phyloP scores from a whole-genome alignment of 2,113 vertebrate species.

The Trogon melanurus region DNA sequence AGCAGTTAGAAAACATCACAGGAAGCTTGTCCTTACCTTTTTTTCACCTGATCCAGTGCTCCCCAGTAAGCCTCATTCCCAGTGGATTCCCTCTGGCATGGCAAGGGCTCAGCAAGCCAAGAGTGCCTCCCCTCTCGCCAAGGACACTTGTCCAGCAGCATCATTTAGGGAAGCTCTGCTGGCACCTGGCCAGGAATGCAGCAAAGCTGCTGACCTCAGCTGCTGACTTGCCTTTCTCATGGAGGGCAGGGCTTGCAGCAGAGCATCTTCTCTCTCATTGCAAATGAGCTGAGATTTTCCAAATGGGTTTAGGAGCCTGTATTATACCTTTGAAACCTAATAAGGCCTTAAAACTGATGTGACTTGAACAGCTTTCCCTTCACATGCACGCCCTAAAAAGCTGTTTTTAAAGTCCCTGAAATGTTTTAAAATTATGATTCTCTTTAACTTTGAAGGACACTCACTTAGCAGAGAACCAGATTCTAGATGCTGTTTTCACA shows the following conservation, averaged over 20 bases:
- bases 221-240: background rate
- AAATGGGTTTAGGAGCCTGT: background rate
- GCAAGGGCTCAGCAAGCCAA: background rate
- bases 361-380: background rate
- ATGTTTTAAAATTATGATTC: background rate
- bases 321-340: background rate
- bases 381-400: background rate
- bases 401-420: background rate
- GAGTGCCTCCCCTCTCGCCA: background rate
- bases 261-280: background rate
- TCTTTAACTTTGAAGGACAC: background rate
- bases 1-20: fast-evolving
- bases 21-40: background rate
- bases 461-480: background rate
- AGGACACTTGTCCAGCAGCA: background rate
- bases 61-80: background rate
- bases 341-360: background rate
- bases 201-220: background rate
- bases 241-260: background rate
- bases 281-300: background rate
- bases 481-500: background rate
- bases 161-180: background rate
- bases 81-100: background rate
- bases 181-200: conserved; percentile 27
- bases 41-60: background rate